A percentile compares a stretch with the other conserved stretches of the same genome.
Conservation (phyloP, 2,888 invertebrate species). For the Candidula unifasciata region DNA sequence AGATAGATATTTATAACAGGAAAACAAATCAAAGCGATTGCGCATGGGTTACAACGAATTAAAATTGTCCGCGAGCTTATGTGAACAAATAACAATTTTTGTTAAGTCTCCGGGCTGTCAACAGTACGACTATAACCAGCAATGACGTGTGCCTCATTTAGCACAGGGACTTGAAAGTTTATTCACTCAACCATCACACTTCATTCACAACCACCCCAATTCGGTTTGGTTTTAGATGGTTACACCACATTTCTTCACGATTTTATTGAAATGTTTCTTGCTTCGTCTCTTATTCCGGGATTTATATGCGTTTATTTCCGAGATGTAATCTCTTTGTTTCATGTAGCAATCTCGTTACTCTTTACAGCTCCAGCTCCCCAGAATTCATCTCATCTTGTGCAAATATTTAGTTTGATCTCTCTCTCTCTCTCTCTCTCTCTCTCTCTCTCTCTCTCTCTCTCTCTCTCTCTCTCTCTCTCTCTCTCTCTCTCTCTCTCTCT, state of each 20-base stretch:
- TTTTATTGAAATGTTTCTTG: slow-evolving; percentile 13
- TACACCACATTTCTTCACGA: neutral
- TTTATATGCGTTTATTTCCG: slow-evolving; percentile 10
- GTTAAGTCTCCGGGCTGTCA: neutral
- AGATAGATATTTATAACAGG: no score
- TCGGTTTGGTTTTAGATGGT: neutral
- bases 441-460: no score
- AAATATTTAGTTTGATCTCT: no score
- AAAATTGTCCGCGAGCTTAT: no score
- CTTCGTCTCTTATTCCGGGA: neutral
- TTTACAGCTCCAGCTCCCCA: neutral
- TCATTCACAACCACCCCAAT: slow-evolving; percentile 17
- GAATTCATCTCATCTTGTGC: no score
- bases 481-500: no score
- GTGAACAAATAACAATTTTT: no score
- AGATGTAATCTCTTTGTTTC: neutral
- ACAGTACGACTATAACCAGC: slow-evolving; percentile 22
- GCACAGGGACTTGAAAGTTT: no score
- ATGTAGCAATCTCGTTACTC: slow-evolving; percentile 6
- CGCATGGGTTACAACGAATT: no score
- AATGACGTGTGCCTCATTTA: slow-evolving; percentile 32
- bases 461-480: no score
- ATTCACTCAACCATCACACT: slow-evolving; percentile 13
- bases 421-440: no score
- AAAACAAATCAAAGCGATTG: no score